Evolutionary conservation across 2,113 vertebrate species (phyloP).

Genomic region (Brachypodius melanocephalos): DNA sequence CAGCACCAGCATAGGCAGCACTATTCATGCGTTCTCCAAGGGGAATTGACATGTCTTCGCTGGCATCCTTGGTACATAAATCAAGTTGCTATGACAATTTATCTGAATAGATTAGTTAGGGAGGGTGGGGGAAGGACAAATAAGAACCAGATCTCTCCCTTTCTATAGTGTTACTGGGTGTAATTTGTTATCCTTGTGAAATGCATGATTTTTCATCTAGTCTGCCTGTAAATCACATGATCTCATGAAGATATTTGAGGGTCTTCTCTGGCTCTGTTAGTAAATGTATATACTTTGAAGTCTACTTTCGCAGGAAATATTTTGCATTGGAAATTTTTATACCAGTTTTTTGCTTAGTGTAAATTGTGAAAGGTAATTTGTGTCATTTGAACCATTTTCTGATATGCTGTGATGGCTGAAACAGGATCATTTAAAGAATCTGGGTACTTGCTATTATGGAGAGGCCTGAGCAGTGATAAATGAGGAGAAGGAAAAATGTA

Average conservation of each 20-base stretch:
- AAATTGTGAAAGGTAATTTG: not conserved
- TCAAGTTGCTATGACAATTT: conserved; percentile 33
- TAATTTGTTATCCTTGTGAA: not conserved
- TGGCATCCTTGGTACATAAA: not conserved
- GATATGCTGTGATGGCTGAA: not conserved
- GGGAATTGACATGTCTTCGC: not conserved
- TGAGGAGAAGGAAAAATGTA: not conserved
- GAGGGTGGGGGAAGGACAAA: not conserved
- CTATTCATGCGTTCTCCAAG: not conserved
- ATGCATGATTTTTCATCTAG: not conserved
- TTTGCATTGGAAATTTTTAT: not conserved
- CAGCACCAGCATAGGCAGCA: not conserved
- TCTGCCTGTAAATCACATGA: not conserved
- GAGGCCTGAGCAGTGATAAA: not conserved
- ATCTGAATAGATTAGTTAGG: not conserved
- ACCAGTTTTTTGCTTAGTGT: not conserved
- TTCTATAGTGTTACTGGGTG: not conserved
- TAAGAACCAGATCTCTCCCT: not conserved
- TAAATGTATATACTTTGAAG: not conserved
- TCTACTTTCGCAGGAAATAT: not conserved
- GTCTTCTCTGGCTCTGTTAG: not conserved
- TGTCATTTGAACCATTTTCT: not conserved
- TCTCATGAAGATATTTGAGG: not conserved
- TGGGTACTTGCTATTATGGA: not conserved
- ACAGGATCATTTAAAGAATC: not conserved